Evolutionary conservation across 2,797 vertebrate species (phyloP), one percentile per base, ranked within the genome.

Genomic region (Cyclura pinguis): DNA sequence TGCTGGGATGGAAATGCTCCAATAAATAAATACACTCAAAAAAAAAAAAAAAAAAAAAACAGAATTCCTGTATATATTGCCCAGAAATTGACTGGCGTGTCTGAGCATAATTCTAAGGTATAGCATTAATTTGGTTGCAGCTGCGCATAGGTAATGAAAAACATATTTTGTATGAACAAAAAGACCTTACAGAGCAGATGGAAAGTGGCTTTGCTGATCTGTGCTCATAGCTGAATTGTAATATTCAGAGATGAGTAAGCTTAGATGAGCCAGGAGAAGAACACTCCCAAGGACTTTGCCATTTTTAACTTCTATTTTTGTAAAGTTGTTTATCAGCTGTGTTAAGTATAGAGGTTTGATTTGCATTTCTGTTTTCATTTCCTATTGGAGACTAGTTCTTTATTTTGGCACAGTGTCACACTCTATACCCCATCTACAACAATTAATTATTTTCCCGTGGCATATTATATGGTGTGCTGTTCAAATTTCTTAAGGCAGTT

Each of bases 341-440:
- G 94, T 92, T 94, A 96, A 96, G 93, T 91, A 94, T 94, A 90
- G 94, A 90, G 88, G 92, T 69, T 89, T 95, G 62, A 95, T 95
- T 95, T 96, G 91, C 92, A 95, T 96, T 94, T 93, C 92, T 94
- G 62, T 92, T 93, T 96, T 93, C 88, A 91, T 93, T 95, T 95
- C 76, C 38, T 59, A 87, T 14, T 12, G 73, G 91, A 95, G 93
- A 92, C 20, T 18, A 81, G 29, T 47, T 3, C 47, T 3, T 64
- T n/a, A 14, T 72, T 55, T 47, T 57, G 29, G 0, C 47, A 47
- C 69, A 20, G 16, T 27, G 38, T 29, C 47, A 3, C 13, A 13
- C 16, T 8, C 27, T 20, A 5, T n/a, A 67, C 0, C 0, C 92
- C 92, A 95, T 84, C 91, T 95, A 81, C 83, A 85, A 12, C 81